Conservation (phyloP, 2,113 vertebrate genomes). For the Murina feae region DNA sequence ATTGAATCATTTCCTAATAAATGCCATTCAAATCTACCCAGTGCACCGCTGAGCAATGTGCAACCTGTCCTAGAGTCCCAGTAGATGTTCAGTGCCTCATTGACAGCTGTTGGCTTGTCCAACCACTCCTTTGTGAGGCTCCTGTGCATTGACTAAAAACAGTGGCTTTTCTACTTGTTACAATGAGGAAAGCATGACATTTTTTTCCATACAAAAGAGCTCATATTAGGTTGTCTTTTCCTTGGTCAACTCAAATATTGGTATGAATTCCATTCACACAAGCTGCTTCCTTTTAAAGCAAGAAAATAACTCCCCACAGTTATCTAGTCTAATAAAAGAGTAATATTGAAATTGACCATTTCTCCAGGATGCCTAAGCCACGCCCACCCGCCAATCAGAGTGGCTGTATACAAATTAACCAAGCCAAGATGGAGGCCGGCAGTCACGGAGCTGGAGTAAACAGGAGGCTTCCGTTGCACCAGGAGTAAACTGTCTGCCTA, state of each 20-base stretch:
- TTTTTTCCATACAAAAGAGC: slow-evolving; percentile 24
- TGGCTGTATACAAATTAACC: too few species aligned
- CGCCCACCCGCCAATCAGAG: too few species aligned
- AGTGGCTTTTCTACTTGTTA: slow-evolving; percentile 68
- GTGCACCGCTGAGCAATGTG: slow-evolving; percentile 77
- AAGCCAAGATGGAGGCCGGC: too few species aligned
- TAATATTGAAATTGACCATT: too few species aligned
- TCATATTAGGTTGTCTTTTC: not conserved
- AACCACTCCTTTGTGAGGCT: slow-evolving; percentile 76
- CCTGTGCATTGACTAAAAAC: slow-evolving; percentile 72
- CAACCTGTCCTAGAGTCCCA: slow-evolving; percentile 76
- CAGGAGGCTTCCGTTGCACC: too few species aligned
- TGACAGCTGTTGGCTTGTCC: slow-evolving; percentile 75
- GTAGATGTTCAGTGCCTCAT: slow-evolving; percentile 73
- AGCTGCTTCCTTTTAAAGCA: slow-evolving; percentile 21
- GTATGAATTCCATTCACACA: slow-evolving; percentile 15
- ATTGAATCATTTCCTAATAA: slow-evolving; percentile 82
- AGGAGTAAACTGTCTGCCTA: too few species aligned
- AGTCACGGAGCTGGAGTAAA: too few species aligned
- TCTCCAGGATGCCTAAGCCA: too few species aligned
- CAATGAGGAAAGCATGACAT: slow-evolving; percentile 69
- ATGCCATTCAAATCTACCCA: slow-evolving; percentile 80
- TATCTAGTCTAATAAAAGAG: too few species aligned
- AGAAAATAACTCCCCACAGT: slow-evolving; percentile 33
- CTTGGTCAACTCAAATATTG: slow-evolving; percentile 10